Conservation (phyloP, 30 jellyfish, hydroid and myxozoan species). For the Aurelia sp. region DNA sequence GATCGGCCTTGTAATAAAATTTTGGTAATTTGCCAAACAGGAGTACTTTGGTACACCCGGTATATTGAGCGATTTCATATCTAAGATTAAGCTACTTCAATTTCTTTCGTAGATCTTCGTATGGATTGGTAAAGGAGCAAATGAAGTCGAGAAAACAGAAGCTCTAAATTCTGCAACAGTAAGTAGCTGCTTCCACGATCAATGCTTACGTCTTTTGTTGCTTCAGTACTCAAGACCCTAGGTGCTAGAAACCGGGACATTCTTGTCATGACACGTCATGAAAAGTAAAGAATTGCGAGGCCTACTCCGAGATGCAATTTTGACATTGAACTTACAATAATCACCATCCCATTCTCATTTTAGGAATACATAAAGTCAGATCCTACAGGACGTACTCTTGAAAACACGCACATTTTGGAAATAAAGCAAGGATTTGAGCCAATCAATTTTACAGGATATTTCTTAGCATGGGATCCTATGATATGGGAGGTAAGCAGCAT, state of each 20-base stretch:
- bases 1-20: too few relatives aligned
- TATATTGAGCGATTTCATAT: too few relatives aligned
- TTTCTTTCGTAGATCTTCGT: constrained; percentile 63
- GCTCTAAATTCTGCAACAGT: constrained; percentile 84
- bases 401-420: constrained; percentile 50
- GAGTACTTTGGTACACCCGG: too few relatives aligned
- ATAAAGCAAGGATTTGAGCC: constrained; percentile 90
- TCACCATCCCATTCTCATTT: not conserved
- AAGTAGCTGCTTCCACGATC: not conserved
- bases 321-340: too few relatives aligned
- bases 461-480: constrained; percentile 75
- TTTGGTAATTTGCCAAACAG: too few relatives aligned
- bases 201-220: too few relatives aligned
- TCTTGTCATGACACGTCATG: too few relatives aligned
- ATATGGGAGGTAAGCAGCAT: constrained; percentile 33
- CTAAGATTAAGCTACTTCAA: too few relatives aligned
- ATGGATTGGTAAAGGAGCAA: constrained; percentile 95
- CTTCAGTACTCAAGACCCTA: too few relatives aligned
- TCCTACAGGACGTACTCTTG: constrained; percentile 44
- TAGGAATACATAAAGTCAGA: constrained; percentile 65
- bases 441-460: constrained; percentile 62
- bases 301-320: too few relatives aligned
- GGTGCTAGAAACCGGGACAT: too few relatives aligned
- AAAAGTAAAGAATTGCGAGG: too few relatives aligned
- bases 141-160: constrained; percentile 62